Evolutionary conservation across 2,888 invertebrate genomes (phyloP), one percentile per base, ranked within the genome.

Genomic region (Beris morrisii): DNA sequence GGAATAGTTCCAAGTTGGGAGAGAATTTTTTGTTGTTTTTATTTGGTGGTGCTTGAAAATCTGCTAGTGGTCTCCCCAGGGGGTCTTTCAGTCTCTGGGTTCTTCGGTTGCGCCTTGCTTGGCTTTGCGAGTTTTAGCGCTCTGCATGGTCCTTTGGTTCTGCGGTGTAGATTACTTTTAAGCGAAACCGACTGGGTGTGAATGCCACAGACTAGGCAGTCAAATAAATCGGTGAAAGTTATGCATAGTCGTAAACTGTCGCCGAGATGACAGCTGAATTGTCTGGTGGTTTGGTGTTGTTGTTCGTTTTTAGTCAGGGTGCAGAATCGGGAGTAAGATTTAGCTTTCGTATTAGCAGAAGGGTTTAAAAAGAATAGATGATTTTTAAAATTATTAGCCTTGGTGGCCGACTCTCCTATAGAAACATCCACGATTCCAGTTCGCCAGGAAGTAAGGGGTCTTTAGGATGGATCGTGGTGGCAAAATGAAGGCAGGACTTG

Each of bases 191-290:
- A 59, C 46, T 46, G 15, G 48, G 59, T 48, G 48, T 48, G 31
- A 32, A 59, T 32, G 13, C 28, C 13, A 31, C 48, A 48, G 48
- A 15, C 48, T 9, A 54, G 31, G 48, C 59, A 48, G 30, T 59
- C 48, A 11, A 59, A 59, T 59, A 48, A 59, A 59, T 59, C n/a
- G 59, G 48, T 4, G 48, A 22, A 59, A 59, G 59, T 59, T 59
- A 46, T 59, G 28, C 59, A 30, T n/a, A 59, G 31, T 59, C 59
- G 59, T 48, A 59, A 59, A 59, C 48, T 59, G 59, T 59, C 59
- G 46, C 46, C 32, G 59, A 31, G 59, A 59, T 48, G 59, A 48
- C 59, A 59, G 30, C 31, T 30, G 59, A 59, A 59, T 59, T 59
- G 59, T 54, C 54, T 54, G 31, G 22, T 22, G 22, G 22, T 22